Percentiles rank a stretch among this genome's conserved stretches.
phyloP scores from a whole-genome alignment of 2,888 invertebrate species.

The Theretra japonica region DNA sequence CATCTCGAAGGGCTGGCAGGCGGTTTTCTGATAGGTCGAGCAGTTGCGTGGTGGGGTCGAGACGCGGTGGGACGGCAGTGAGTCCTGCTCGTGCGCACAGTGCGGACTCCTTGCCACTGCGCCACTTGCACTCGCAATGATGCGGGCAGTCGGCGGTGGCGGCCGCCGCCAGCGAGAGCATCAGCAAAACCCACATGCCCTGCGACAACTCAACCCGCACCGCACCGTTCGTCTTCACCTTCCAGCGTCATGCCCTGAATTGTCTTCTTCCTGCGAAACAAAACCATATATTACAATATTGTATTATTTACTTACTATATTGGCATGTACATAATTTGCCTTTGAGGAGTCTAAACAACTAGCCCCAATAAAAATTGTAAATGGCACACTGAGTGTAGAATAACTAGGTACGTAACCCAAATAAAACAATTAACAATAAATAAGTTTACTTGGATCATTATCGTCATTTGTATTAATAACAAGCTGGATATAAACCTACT shows the following conservation, averaged over 20 bases:
- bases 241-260: conserved; percentile 74
- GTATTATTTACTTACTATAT: not conserved
- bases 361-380: no score
- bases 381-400: no score
- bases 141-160: conserved; percentile 88
- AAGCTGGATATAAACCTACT: no score
- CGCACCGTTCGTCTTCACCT: conserved; percentile 71
- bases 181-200: conserved; percentile 86
- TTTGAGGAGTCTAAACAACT: not conserved
- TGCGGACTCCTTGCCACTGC: conserved; percentile 93
- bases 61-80: conserved; percentile 88
- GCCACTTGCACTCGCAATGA: conserved; percentile 95
- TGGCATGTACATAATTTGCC: not conserved
- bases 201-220: conserved; percentile 75
- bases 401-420: no score
- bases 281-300: conserved; percentile 26
- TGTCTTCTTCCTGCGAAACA: conserved; percentile 62
- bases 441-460: no score
- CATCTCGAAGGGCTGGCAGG: conserved; percentile 87
- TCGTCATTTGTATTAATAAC: no score
- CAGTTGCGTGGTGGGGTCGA: conserved; percentile 92
- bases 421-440: no score
- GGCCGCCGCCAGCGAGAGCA: conserved; percentile 77
- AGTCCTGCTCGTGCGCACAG: conserved; percentile 91
- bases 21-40: conserved; percentile 91